A percentile compares a stretch with the other conserved stretches of the same genome.
phyloP scores from a whole-genome alignment of 2,888 invertebrate species.

The Drosophila engyochracea region DNA sequence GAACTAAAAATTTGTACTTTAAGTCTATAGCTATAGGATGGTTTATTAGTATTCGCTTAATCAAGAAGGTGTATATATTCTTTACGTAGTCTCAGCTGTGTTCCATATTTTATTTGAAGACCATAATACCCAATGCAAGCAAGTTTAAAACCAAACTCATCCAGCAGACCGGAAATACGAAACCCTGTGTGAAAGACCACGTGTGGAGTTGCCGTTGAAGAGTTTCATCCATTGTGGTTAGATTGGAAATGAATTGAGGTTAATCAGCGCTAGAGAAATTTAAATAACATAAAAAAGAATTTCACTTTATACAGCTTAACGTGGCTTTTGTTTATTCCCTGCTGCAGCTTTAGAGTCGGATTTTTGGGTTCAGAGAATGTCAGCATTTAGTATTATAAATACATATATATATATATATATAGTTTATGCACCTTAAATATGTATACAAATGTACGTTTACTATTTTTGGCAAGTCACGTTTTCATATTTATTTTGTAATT shows the following conservation, averaged over 20 bases:
- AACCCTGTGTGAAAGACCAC: slow-evolving; percentile 38
- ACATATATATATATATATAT: background rate
- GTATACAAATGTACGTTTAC: slow-evolving; percentile 10
- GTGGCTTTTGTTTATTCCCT: slow-evolving; percentile 7
- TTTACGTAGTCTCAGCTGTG: background rate
- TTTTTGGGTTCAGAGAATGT: slow-evolving; percentile 11
- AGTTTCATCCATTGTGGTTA: slow-evolving; percentile 61
- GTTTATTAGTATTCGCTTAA: background rate
- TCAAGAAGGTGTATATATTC: background rate
- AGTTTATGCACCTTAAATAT: slow-evolving; percentile 7
- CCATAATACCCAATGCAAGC: background rate
- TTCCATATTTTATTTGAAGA: background rate
- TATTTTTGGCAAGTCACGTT: slow-evolving; percentile 61
- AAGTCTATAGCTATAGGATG: background rate
- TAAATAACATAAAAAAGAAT: slow-evolving; percentile 40
- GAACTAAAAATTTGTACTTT: background rate
- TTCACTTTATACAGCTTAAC: slow-evolving; percentile 42
- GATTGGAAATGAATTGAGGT: slow-evolving; percentile 50
- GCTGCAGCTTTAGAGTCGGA: background rate
- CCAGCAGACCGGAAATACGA: slow-evolving; percentile 62
- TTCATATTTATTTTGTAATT: slow-evolving; percentile 71
- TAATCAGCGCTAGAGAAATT: slow-evolving; percentile 60
- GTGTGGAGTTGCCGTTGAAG: slow-evolving; percentile 46
- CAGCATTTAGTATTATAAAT: background rate
- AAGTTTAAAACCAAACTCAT: background rate